These are phyloP conservation scores for Megalopta genalis DNA, from an alignment of 1,140 invertebrate genomes.

Conservation along the genomic window DNA sequence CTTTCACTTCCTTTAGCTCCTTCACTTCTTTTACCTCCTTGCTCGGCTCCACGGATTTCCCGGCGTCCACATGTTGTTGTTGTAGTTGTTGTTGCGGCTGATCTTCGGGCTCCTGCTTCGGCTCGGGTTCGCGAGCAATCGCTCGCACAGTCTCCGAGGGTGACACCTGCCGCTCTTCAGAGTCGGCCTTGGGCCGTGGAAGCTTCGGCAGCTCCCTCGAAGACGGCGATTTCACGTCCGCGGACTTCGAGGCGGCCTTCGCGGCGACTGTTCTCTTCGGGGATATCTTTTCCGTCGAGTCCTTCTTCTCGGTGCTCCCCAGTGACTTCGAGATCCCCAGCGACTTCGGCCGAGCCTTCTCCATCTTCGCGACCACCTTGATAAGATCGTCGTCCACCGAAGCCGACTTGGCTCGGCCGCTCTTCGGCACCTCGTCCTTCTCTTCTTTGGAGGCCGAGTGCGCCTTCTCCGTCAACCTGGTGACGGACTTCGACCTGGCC, in stretches of 20 bases:
- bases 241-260: conserved; percentile 58
- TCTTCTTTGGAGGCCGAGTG: conserved; percentile 71
- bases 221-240: conserved; percentile 46
- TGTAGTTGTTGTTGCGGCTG: background rate
- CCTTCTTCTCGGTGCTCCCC: conserved; percentile 75
- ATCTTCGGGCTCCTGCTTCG: conserved; percentile 35
- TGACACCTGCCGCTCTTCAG: background rate
- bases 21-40: conserved; percentile 26
- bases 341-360: conserved; percentile 75
- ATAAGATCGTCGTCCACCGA: conserved; percentile 77
- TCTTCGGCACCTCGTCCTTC: conserved; percentile 64
- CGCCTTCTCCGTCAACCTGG: conserved; percentile 70
- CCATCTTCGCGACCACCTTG: conserved; percentile 66
- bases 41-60: background rate
- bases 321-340: conserved; percentile 77
- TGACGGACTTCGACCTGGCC: conserved; percentile 77
- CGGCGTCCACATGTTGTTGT: conserved; percentile 1
- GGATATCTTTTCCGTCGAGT: conserved; percentile 75
- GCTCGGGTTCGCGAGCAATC: background rate
- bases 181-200: background rate
- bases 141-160: background rate
- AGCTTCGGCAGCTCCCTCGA: background rate
- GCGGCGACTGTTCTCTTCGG: conserved; percentile 67
- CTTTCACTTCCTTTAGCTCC: conserved; percentile 62
- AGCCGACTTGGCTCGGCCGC: conserved; percentile 71